Percentiles rank a stretch among this genome's conserved stretches.
Evolutionary conservation across 2,113 vertebrate genomes (phyloP).

Genomic region (Phrynosoma platyrhinos): DNA sequence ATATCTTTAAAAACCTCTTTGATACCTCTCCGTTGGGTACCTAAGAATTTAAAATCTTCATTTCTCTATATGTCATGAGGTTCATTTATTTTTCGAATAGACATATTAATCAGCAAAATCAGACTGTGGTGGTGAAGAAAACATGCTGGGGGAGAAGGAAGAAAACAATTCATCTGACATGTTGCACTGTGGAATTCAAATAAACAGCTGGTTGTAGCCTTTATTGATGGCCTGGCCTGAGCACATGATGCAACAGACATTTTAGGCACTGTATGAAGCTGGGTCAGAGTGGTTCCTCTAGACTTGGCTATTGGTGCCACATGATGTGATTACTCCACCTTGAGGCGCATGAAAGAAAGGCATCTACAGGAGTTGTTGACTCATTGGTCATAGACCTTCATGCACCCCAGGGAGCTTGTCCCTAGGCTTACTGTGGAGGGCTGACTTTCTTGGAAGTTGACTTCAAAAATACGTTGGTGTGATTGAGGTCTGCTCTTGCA

Average conservation of each 20-base stretch:
- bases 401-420: not conserved
- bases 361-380: slow-evolving; percentile 11
- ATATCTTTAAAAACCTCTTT: not conserved
- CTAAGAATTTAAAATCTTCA: not conserved
- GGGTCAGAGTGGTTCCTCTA: not conserved
- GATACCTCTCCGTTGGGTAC: not conserved
- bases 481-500: not conserved
- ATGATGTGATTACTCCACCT: not conserved
- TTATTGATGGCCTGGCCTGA: not conserved
- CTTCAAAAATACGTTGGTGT: not conserved
- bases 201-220: not conserved
- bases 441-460: not conserved
- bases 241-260: not conserved
- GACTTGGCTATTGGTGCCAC: not conserved
- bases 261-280: not conserved
- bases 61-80: not conserved
- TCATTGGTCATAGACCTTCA: slow-evolving; percentile 16
- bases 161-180: not conserved
- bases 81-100: not conserved
- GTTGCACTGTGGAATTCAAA: not conserved
- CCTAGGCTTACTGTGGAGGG: not conserved
- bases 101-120: not conserved
- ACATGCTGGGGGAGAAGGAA: not conserved
- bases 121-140: not conserved
- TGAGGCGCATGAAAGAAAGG: not conserved